A percentile compares a stretch with the other conserved stretches of the same genome.
Evolutionary conservation across 2,888 invertebrate species (phyloP).

Genomic region (Philaethria dido): DNA sequence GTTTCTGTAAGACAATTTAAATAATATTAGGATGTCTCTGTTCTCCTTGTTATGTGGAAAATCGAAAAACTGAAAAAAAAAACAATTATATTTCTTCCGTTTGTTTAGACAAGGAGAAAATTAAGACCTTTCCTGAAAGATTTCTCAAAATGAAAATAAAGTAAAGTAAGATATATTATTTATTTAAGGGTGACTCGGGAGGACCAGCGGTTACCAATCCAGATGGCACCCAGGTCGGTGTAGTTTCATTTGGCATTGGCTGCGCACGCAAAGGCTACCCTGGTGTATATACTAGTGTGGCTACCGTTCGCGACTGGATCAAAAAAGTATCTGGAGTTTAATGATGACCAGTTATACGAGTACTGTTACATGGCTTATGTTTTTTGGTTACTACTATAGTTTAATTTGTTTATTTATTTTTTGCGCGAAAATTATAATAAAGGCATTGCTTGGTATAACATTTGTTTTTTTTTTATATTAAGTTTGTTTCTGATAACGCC

Average conservation of each 20-base stretch:
- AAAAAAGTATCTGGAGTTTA: conserved; percentile 26
- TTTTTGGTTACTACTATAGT: too few species aligned
- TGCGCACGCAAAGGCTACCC: conserved; percentile 52
- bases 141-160: too few species aligned
- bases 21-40: too few species aligned
- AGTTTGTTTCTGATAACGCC: too few species aligned
- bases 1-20: too few species aligned
- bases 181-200: conserved; percentile 46
- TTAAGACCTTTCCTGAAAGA: too few species aligned
- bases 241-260: conserved; percentile 54
- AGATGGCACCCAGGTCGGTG: conserved; percentile 45
- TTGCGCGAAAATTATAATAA: conserved; percentile 15
- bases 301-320: conserved; percentile 40
- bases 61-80: too few species aligned
- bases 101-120: too few species aligned
- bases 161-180: conserved; percentile 25
- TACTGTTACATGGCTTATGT: neutral
- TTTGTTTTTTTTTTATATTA: neutral
- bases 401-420: neutral
- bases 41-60: too few species aligned
- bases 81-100: too few species aligned
- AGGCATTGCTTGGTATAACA: neutral
- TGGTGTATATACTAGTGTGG: conserved; percentile 53
- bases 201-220: conserved; percentile 51
- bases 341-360: neutral